These are phyloP conservation scores for Andrena cerasifolii DNA, from an alignment of 1,140 invertebrate genomes.

Conservation along the genomic window DNA sequence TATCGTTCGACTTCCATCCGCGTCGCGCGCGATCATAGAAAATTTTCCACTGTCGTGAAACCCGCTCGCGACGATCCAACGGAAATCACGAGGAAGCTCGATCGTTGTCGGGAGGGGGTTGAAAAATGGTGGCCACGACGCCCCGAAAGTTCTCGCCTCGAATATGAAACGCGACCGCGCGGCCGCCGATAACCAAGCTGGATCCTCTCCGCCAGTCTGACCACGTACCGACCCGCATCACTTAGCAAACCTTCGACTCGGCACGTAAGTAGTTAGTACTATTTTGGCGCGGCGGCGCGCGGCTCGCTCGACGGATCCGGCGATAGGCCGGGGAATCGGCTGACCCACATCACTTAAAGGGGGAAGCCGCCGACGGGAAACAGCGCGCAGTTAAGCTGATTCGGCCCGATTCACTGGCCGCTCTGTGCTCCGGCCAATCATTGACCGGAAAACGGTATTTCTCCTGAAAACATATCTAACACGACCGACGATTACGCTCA, in stretches of 20 bases:
- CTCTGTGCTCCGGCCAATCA: constrained; percentile 30
- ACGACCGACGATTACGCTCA: constrained; percentile 32
- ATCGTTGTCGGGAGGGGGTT: background rate
- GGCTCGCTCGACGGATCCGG: background rate
- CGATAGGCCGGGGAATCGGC: constrained; percentile 36
- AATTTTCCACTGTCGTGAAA: background rate
- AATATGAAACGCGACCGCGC: constrained; percentile 14
- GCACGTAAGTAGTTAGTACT: constrained; percentile 56
- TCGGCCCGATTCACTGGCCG: constrained; percentile 35
- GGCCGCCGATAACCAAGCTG: constrained; percentile 3
- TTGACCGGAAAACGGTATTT: constrained; percentile 49
- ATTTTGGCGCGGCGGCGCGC: constrained; percentile 15
- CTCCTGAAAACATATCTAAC: constrained; percentile 45
- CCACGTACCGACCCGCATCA: constrained; percentile 54
- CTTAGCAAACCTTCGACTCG: constrained; percentile 56
- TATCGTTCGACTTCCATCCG: no score
- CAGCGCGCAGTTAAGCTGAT: constrained; percentile 46
- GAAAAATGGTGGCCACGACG: background rate
- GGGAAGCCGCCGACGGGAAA: constrained; percentile 38
- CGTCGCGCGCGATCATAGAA: no score
- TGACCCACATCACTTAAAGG: constrained; percentile 41
- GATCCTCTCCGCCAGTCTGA: constrained; percentile 26
- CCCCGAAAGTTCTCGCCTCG: background rate
- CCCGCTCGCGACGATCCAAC: background rate
- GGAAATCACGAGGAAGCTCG: background rate